phyloP scores from a whole-genome alignment of 2,797 vertebrate species.

The Naso thynnoides region DNA sequence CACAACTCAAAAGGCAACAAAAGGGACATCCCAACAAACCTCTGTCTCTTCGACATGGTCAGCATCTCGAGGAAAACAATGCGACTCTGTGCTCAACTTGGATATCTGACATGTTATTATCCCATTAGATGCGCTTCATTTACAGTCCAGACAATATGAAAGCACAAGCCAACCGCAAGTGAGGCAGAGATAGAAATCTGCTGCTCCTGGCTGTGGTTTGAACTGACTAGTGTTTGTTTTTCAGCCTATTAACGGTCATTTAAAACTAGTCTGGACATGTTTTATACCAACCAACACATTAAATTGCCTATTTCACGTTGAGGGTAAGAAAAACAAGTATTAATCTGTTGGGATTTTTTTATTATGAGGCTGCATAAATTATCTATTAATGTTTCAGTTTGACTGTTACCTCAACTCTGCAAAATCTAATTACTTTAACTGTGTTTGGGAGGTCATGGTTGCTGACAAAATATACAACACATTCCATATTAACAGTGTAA shows the following conservation, averaged over 20 bases:
- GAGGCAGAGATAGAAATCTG: constrained; percentile 45
- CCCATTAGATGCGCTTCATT: constrained; percentile 70
- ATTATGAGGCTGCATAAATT: neutral
- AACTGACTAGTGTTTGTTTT: constrained; percentile 43
- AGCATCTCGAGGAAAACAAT: constrained; percentile 63
- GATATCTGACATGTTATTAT: constrained; percentile 67
- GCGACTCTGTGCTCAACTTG: constrained; percentile 52
- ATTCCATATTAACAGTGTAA: constrained; percentile 10
- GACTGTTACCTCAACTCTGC: constrained; percentile 6
- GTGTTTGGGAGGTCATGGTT: constrained; percentile 6
- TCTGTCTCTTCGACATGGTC: constrained; percentile 54
- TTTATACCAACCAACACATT: constrained; percentile 18
- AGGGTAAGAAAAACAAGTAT: constrained; percentile 37
- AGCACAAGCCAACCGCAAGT: constrained; percentile 27
- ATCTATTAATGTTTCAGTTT: constrained; percentile 1
- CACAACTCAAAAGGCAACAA: constrained; percentile 65
- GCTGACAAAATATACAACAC: constrained; percentile 2
- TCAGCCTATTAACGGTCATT: constrained; percentile 29
- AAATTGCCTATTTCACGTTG: neutral
- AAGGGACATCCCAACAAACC: constrained; percentile 61
- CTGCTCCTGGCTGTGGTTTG: constrained; percentile 35
- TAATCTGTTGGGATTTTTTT: constrained; percentile 2
- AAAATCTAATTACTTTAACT: neutral
- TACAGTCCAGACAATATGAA: constrained; percentile 58
- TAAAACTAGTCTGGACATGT: constrained; percentile 20